Evolutionary conservation across 2,113 vertebrate genomes (phyloP), one percentile per base, ranked within the genome.

Genomic region (Gasterosteus nipponicus): DNA sequence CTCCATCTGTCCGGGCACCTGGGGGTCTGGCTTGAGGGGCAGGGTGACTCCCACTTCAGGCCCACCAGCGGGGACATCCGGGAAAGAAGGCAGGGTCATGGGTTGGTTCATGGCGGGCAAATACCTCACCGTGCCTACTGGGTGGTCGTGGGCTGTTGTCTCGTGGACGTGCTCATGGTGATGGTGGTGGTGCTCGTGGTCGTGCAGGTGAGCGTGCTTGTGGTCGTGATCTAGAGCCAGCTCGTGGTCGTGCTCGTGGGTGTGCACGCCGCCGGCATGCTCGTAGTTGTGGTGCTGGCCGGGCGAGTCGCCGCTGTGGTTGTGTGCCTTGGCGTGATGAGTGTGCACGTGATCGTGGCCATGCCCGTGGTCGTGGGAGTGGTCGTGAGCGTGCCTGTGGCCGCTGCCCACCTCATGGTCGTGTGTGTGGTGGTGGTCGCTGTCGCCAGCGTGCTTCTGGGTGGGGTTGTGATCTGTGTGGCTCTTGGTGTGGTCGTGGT

Each of bases 111-210:
- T 0, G 35, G 89, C 1, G 1, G 85, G 84, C 38, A 94, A 47
- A n/a, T 75, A 11, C n/a, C 5, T 80, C 62, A 94, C 86, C 1
- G 0, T 6, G 19, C 94, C 92, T 2, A 75, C 38, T 1, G 92
- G 87, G 2, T 78, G 35, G 26, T 78, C 70, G 3, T 85, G 88
- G 5, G 2, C 0, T 1, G 3, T 0, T 0, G 1, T 11, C 26
- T 83, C 68, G 10, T 90, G 91, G 0, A 46, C 10, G 7, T 93
- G 91, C 0, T 78, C 26, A 1, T 94, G 93, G 69, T 93, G 92
- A 59, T 94, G 94, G 68, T 93, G 92, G 68, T 95, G 93, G 83
- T 94, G 94, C 79, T 94, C 93, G 2, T 94, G 89, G 3, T 84
- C 83, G 3, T 94, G 93, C 66, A 93, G 84, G 75, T 94, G 94